These are phyloP conservation scores for Leptarthrus brevirostris DNA, from an alignment of 2,888 invertebrate species.

Conservation along the genomic window DNA sequence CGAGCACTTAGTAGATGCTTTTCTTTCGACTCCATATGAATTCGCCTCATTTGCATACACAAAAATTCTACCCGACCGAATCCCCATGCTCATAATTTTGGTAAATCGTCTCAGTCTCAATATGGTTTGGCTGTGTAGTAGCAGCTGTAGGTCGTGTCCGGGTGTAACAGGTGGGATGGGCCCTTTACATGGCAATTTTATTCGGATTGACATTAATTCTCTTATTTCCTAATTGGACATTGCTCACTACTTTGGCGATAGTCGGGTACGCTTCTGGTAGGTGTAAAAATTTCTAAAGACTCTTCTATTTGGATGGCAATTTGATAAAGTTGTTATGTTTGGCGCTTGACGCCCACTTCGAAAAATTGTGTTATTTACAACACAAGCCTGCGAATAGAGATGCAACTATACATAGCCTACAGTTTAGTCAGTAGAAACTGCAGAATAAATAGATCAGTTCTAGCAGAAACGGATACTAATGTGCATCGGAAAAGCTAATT, in stretches of 20 bases:
- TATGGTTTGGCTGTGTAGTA: not conserved
- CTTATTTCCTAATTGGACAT: conserved; percentile 6
- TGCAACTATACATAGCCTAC: no score
- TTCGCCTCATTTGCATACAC: conserved; percentile 35
- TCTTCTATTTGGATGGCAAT: no score
- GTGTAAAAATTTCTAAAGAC: no score
- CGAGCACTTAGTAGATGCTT: conserved; percentile 14
- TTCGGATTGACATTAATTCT: not conserved
- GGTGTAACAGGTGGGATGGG: conserved; percentile 45
- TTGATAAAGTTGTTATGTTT: no score
- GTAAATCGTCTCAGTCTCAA: conserved; percentile 23
- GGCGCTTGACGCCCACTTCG: no score
- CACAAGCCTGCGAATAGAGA: no score
- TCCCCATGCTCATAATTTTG: not conserved
- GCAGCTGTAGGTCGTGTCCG: conserved; percentile 23
- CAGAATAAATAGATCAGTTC: no score
- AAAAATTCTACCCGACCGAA: conserved; percentile 19
- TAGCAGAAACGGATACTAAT: no score
- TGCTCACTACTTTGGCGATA: not conserved
- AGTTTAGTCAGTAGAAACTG: no score
- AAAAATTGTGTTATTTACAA: no score
- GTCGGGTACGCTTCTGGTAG: no score
- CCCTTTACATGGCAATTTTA: conserved; percentile 39
- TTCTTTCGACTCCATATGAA: conserved; percentile 14
- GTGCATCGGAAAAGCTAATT: no score